Conservation (phyloP, 64 coral and sea anemone genomes). For the Porites lutea region DNA sequence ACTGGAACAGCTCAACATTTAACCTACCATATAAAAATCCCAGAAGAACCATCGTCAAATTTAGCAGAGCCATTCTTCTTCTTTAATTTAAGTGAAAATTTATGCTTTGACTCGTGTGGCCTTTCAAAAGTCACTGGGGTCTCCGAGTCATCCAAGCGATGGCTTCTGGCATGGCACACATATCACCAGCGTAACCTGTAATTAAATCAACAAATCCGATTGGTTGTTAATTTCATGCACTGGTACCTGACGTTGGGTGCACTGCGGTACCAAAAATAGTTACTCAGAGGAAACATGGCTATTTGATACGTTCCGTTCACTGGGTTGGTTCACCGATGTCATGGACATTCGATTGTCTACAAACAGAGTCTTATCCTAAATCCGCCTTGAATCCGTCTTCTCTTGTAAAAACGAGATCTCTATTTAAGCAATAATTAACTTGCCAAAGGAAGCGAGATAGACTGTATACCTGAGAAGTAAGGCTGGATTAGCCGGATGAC, state of each 20-base stretch:
- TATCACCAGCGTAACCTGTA: neutral
- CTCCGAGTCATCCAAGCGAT: conserved; percentile 31
- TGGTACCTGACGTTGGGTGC: neutral
- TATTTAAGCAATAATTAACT: too few relatives aligned
- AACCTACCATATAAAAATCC: conserved; percentile 25
- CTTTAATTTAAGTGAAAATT: neutral
- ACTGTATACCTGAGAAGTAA: too few relatives aligned
- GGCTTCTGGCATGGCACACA: neutral
- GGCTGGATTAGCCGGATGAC: too few relatives aligned
- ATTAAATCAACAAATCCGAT: neutral
- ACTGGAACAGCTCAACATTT: neutral
- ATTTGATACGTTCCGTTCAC: too few relatives aligned
- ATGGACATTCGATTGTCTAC: too few relatives aligned
- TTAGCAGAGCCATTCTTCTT: neutral
- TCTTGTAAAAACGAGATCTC: too few relatives aligned
- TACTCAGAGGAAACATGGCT: neutral
- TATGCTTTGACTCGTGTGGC: neutral
- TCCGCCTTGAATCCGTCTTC: too few relatives aligned
- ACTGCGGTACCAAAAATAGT: neutral
- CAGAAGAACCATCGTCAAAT: neutral
- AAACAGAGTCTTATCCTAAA: too few relatives aligned
- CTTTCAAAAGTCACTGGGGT: neutral
- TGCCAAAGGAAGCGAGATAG: too few relatives aligned
- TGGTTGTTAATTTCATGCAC: neutral
- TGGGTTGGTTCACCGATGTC: too few relatives aligned